Base-by-base conservation (phyloP, 2,888 invertebrate species). In the Ephialtes manifestator region DNA sequence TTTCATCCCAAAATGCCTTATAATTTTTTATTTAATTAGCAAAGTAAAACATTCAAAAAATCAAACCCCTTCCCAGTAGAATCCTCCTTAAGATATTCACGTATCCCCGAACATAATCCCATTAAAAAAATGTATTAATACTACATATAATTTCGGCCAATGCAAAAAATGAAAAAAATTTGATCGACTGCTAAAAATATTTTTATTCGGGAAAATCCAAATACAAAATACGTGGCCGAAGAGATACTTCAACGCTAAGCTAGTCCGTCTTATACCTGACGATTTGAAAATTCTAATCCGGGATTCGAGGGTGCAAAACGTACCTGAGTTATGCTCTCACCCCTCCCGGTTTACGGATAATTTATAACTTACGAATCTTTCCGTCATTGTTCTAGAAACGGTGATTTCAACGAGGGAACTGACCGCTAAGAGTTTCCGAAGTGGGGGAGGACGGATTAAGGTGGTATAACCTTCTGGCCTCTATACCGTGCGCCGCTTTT, bases 351-450 rank as follows among this genome's bases (percentile, higher is more conserved):
- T 92, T 91, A 89, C 87, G 87, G 87, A 90, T 92, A 92, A 92
- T 92, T 91, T 92, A 92, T 92, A 89, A 89, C 91, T 89, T 89
- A 90, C 89, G 88, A 89, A 91, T 90, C 81, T 85, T 60, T n/a
- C 46, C 78, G 75, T 87, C 88, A 90, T 91, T 92, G 90, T 92
- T 92, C 90, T 88, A 89, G 88, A 89, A 90, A 90, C 88, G 82
- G 79, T 85, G 91, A 90, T 91, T 90, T 87, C 20, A 77, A 60
- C 48, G 28, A 77, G 68, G 58, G 70, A 60, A 67, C 74, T 70
- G 43, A 31, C 35, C 48, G 79, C 75, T 75, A 35, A 35, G 35
- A 63, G 60, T 18, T 2, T 24, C 4, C 65, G 76, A 20, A 65
- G 65, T 39, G 68, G 43, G 46, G 84, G 60, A 78, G 84, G 84